Evolutionary conservation across 2,888 invertebrate genomes (phyloP), one percentile per base, ranked within the genome.

Genomic region (Alviniconcha strummeri): DNA sequence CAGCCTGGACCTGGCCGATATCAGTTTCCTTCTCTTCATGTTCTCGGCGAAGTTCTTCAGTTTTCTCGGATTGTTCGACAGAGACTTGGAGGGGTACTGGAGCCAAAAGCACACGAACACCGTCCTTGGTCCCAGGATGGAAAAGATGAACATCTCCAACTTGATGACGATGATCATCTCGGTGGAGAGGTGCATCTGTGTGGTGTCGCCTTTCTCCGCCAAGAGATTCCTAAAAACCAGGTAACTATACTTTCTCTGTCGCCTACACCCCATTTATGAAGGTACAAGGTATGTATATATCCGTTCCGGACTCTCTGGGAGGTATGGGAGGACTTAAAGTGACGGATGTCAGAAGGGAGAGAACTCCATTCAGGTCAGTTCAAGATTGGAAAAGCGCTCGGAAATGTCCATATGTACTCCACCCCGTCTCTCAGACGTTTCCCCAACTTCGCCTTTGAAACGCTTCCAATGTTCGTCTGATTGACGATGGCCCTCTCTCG

Each of bases 61-160:
- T 52, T 79, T 79, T 36, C 52, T 79, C 36, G 79, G 79, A 11
- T 36, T 79, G 19, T 36, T 67, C 5, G 79, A 79, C 64, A 13
- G 19, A 36, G 64, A 52, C 11, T 52, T 79, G 8, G 79, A 79
- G 64, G 64, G 64, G 52, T 79, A 36, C 52, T 79, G 79, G 79
- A 64, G 79, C 17, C 79, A 79, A 67, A 79, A 67, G 79, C 64
- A 52, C 19, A n/a, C 64, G 13, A 79, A 79, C 67, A 79, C 79
- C 7, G 17, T 79, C 11, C 67, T 79, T 8, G 79, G 79, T 3
- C 57, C 57, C 64, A 52, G 67, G 79, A 36, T 79, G 13, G 79
- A 67, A 3, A 64, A 15, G 17, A 79, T 79, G 79, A 79, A 79
- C 79, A 80, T 80, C n/a, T 72, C 69, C 71, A 80, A 80, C 72